Base-by-base conservation (phyloP, 2,113 vertebrate species). In the Clupea harengus region DNA sequence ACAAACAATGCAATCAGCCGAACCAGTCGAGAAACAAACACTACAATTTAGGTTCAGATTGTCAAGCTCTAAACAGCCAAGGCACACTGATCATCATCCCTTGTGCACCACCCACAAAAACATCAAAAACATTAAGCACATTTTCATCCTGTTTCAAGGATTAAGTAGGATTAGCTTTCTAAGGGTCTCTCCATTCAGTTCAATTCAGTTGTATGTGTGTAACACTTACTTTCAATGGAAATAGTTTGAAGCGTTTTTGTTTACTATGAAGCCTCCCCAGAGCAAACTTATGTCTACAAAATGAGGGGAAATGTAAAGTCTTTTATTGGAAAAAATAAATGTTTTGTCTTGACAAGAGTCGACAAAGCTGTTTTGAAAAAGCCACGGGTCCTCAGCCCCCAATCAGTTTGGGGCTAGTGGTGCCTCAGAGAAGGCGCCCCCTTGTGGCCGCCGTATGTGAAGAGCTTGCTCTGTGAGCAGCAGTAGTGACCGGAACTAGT, bases 401-500 rank as follows among this genome's bases (percentile, higher is more conserved):
- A 60, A 20, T 72, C 72, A 44, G 72, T 39, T 39, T 78, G 39
- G 72, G 72, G 25, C 9, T 32, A 28, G n/a, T 60, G 60, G 44
- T 60, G 25, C 20, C 13, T 15, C 15, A n/a, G 3, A 46, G 39
- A n/a, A 32, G 13, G 45, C 28, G 7, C 8, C 45, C 45, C 45
- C 64, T 28, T 81, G 75, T 81, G 75, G 64, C 18, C 22, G 4
- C 6, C 39, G 44, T 72, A 17, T 52, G 54, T 60, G 13, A 49
- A 75, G 45, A 25, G 17, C 17, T 64, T 82, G 72, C 85, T 86
- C 18, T 87, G 82, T 89, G 87, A 89, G 72, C 86, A 85, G 83
- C 86, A 88, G 85, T 89, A 88, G 85, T 83, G 87, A 95, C 92
- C 93, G 92, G 90, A 94, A 94, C 94, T 89, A 88, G 90, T 92